phyloP scores from a whole-genome alignment of 2,113 vertebrate species.

The Channa argus region DNA sequence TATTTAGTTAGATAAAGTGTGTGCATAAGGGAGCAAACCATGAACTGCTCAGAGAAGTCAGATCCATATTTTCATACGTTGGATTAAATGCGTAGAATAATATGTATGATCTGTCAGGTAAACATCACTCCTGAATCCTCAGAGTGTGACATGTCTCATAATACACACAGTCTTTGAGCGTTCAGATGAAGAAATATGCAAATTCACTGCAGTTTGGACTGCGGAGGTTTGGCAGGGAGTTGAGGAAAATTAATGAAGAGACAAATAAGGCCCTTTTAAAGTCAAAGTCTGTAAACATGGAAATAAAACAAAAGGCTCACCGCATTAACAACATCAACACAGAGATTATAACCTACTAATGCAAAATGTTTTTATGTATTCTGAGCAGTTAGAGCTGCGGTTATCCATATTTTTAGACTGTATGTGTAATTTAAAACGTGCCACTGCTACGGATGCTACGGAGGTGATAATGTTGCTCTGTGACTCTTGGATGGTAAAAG shows the following conservation, averaged over 20 bases:
- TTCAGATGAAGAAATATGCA: constrained; percentile 34
- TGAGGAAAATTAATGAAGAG: constrained; percentile 30
- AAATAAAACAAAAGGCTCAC: constrained; percentile 5
- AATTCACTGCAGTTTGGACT: constrained; percentile 18
- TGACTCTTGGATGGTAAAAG: not conserved
- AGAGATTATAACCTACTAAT: not conserved
- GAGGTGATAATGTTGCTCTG: not conserved
- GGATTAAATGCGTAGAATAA: constrained; percentile 19
- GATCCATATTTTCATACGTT: not conserved
- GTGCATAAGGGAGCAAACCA: not conserved
- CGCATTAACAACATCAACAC: not conserved
- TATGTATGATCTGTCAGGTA: constrained; percentile 25
- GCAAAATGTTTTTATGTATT: not conserved
- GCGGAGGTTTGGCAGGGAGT: constrained; percentile 11
- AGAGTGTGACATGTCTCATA: constrained; percentile 14
- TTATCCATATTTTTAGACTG: not conserved
- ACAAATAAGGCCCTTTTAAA: constrained; percentile 4
- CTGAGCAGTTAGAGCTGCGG: not conserved
- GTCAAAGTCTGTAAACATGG: constrained; percentile 7
- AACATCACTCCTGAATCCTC: constrained; percentile 17
- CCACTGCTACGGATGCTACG: not conserved
- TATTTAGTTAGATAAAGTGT: constrained; percentile 10
- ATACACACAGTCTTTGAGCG: constrained; percentile 15
- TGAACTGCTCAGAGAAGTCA: constrained; percentile 5
- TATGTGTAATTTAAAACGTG: not conserved